Evolutionary conservation across 2,113 vertebrate genomes (phyloP).

Genomic region (Parotia lawesii): DNA sequence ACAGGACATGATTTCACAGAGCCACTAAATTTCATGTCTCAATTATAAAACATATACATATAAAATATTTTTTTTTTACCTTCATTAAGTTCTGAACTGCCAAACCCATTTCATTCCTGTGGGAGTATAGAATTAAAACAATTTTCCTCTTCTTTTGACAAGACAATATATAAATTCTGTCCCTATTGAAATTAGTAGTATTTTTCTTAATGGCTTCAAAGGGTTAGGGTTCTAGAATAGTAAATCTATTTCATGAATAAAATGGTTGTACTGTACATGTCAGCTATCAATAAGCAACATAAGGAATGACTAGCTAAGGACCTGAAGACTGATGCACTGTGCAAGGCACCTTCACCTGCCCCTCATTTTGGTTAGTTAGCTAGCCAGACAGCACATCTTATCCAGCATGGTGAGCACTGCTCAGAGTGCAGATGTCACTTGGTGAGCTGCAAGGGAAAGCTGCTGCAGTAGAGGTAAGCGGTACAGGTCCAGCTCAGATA

Average conservation of each 20-base stretch:
- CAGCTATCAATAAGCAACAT: neutral
- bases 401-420: neutral
- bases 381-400: neutral
- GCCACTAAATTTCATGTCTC: neutral
- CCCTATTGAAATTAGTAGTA: neutral
- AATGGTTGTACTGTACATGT: neutral
- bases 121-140: neutral
- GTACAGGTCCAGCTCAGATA: neutral
- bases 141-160: neutral
- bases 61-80: neutral
- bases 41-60: neutral
- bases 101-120: neutral
- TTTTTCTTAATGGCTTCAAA: neutral
- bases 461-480: neutral
- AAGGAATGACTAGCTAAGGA: neutral
- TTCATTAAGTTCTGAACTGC: neutral
- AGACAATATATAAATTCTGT: neutral
- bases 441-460: neutral
- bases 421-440: neutral
- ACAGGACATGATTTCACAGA: neutral
- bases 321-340: neutral
- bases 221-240: neutral
- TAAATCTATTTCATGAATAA: neutral
- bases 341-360: neutral
- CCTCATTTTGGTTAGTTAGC: neutral